Evolutionary conservation across 2,888 invertebrate species (phyloP).

Genomic region (Labia minor): DNA sequence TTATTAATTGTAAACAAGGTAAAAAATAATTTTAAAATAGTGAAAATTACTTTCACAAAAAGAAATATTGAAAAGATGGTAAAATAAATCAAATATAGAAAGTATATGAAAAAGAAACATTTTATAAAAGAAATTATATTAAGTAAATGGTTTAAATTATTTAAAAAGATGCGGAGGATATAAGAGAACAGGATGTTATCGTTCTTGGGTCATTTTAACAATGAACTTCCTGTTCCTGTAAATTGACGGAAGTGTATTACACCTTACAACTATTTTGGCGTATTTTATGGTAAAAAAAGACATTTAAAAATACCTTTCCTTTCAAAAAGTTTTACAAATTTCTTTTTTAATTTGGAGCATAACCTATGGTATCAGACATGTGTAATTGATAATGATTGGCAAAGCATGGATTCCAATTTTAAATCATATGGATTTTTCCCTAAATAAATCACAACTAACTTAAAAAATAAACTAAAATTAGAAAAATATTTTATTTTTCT

Average conservation of each 20-base stretch:
- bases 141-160: neutral
- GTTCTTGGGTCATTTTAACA: conserved; percentile 41
- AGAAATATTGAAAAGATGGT: no score
- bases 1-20: no score
- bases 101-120: no score
- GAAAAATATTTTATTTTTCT: no score
- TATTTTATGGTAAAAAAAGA: neutral
- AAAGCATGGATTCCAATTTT: neutral
- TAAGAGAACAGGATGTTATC: conserved; percentile 35
- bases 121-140: no score
- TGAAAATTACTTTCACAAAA: no score
- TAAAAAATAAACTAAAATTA: no score
- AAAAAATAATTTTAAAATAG: no score
- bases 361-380: neutral
- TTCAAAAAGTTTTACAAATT: neutral
- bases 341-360: neutral
- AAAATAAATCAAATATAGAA: no score
- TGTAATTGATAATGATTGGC: neutral
- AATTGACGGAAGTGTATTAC: conserved; percentile 36
- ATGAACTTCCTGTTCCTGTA: conserved; percentile 53
- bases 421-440: neutral
- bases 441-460: no score
- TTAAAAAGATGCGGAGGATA: conserved; percentile 16
- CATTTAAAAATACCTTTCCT: neutral
- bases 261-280: neutral